Percentiles rank a stretch among this genome's conserved stretches.
phyloP scores from a whole-genome alignment of 2,113 vertebrate species.

The Herpailurus yagouaroundi region DNA sequence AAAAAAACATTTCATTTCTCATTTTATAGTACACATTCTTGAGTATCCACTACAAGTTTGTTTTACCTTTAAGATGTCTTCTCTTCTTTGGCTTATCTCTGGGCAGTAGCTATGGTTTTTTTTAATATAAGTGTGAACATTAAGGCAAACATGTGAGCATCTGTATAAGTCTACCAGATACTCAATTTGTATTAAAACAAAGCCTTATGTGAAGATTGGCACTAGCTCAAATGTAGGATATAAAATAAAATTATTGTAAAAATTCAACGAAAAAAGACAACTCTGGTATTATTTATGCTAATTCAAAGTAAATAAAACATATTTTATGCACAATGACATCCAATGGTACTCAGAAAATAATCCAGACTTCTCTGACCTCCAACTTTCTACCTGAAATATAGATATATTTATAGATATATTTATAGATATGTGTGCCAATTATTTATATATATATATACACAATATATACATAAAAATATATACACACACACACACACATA shows the following conservation, averaged over 20 bases:
- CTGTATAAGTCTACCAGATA: not conserved
- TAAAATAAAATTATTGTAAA: slow-evolving; percentile 39
- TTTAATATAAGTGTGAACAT: not conserved
- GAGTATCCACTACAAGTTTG: not conserved
- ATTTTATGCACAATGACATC: not conserved
- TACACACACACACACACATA: too few relatives aligned
- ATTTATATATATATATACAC: too few relatives aligned
- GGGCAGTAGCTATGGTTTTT: not conserved
- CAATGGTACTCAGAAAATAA: slow-evolving; percentile 25
- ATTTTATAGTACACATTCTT: not conserved
- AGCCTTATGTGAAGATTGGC: not conserved
- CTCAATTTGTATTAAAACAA: not conserved
- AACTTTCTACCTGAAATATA: not conserved
- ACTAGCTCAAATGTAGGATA: not conserved
- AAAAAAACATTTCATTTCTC: not conserved
- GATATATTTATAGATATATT: not conserved
- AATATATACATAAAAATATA: too few relatives aligned
- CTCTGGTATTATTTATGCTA: not conserved
- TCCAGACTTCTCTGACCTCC: not conserved
- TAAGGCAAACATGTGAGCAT: not conserved
- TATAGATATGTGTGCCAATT: not conserved
- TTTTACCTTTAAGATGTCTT: not conserved
- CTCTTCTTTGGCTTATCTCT: not conserved
- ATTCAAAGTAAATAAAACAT: slow-evolving; percentile 15
- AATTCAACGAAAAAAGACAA: not conserved